Evolutionary conservation across 2,888 invertebrate genomes (phyloP), one percentile per base, ranked within the genome.

Genomic region (Mantis religiosa): DNA sequence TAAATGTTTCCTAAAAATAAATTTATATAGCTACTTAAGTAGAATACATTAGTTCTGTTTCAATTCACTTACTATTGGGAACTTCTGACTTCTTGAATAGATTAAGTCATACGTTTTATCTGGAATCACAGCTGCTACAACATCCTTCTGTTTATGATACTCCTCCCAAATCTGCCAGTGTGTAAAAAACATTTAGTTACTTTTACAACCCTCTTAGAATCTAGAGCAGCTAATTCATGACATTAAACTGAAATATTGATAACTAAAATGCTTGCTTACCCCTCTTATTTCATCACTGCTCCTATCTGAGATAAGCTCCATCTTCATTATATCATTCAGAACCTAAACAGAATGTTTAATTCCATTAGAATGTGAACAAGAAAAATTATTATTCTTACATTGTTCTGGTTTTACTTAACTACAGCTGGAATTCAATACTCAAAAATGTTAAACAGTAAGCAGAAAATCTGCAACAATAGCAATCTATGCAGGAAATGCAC

Each of bases 101-200:
- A 97, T 94, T 88, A 93, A 94, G 1, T 95, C 93, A 92, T 95
- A 97, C 20, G 95, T 94, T 7, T 94, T 93, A 0, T 93, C 91
- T 0, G 96, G 96, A 90, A 98, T 95, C 0, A 95, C 95, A 0
- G 97, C 97, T 14, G 96, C 96, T 91, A 98, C 95, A 27, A 95
- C 96, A 91, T 97, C 96, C 92, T 97, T 97, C 12, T 95, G 94
- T 90, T 95, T 95, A 92, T 98, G 97, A 92, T 97, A 97, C 91
- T 96, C 95, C 88, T 95, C 94, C 98, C 98, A 98, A 91, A 98
- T 97, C 87, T 93, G 92, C 87, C 85, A 71, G 12, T n/a, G 28
- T 9, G 25, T 9, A 28, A 34, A 12, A 3, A 82, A 87, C 81
- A 25, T 28, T 86, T 14, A 81, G 0, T 28, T 14, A 25, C 28